Evolutionary conservation across 1,140 invertebrate genomes (phyloP).

Genomic region (Philopotamus ludificatus): DNA sequence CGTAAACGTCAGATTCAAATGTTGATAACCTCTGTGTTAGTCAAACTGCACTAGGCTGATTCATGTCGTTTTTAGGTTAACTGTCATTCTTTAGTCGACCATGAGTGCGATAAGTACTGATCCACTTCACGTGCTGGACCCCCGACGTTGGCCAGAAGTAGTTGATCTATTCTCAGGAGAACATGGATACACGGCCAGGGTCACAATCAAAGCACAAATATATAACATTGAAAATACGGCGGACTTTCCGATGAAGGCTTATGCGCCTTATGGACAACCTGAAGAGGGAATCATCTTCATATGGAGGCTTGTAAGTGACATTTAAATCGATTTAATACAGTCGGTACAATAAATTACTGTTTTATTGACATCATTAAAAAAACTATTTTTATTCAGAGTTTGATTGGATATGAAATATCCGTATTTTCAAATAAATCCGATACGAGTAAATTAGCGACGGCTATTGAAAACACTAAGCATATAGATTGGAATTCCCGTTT

Average conservation of each 20-base stretch:
- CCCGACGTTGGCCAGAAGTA: not conserved
- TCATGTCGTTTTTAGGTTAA: too few species aligned
- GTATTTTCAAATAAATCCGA: constrained; percentile 1
- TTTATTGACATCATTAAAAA: too few species aligned
- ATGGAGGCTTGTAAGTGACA: not conserved
- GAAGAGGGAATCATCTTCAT: not conserved
- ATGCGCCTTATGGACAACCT: not conserved
- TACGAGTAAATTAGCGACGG: not conserved
- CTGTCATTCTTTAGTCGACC: too few species aligned
- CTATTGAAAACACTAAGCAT: constrained; percentile 1
- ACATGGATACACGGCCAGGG: not conserved
- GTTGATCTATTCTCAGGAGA: not conserved
- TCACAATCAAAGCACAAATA: not conserved
- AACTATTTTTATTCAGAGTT: not conserved
- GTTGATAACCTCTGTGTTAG: too few species aligned
- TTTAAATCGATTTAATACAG: constrained; percentile 1
- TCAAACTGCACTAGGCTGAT: too few species aligned
- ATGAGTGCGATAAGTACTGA: too few species aligned
- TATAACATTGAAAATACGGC: not conserved
- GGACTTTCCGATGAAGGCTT: not conserved
- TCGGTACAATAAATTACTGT: too few species aligned
- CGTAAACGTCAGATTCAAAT: too few species aligned
- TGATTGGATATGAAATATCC: not conserved
- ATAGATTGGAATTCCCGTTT: too few species aligned
- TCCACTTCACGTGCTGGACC: too few species aligned